Percentiles rank a stretch among this genome's conserved stretches.
Evolutionary conservation across 2,888 invertebrate species (phyloP).

Genomic region (Leucophenga maculata): DNA sequence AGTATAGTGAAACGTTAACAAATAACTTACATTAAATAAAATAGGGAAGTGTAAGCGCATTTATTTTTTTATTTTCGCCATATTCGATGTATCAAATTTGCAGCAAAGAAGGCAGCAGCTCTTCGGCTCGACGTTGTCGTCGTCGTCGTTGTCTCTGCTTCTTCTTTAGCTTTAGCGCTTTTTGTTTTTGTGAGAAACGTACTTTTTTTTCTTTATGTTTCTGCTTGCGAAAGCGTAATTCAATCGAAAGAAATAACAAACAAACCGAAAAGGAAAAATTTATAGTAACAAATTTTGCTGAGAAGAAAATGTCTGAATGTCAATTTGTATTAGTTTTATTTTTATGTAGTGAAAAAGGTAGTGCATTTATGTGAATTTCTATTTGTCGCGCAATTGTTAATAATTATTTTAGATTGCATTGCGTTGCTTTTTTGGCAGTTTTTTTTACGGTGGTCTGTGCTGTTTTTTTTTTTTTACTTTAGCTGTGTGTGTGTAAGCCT

Average conservation of each 20-base stretch:
- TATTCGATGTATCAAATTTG: slow-evolving; percentile 26
- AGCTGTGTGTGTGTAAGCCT: no score
- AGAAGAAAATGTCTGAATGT: no score
- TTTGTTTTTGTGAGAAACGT: neutral
- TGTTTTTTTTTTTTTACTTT: no score
- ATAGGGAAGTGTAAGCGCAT: neutral
- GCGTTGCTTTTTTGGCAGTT: no score
- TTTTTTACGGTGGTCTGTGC: no score
- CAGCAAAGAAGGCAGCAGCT: slow-evolving; percentile 27
- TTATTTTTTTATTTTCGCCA: slow-evolving; percentile 18
- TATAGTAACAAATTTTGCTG: no score
- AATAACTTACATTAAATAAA: neutral
- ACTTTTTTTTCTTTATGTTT: no score
- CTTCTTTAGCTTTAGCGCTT: slow-evolving; percentile 6
- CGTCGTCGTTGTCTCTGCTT: neutral
- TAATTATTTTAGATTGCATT: no score
- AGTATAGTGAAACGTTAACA: neutral
- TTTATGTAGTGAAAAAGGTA: no score
- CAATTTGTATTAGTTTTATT: no score
- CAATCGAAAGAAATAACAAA: neutral
- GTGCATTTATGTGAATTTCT: no score
- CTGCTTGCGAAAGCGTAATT: slow-evolving; percentile 9
- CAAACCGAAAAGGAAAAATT: neutral
- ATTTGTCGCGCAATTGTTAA: no score
- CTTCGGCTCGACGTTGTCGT: slow-evolving; percentile 33